A percentile compares a stretch with the other conserved stretches of the same genome.
phyloP scores from a whole-genome alignment of 2,888 invertebrate species.

The Drosophila infuscata region DNA sequence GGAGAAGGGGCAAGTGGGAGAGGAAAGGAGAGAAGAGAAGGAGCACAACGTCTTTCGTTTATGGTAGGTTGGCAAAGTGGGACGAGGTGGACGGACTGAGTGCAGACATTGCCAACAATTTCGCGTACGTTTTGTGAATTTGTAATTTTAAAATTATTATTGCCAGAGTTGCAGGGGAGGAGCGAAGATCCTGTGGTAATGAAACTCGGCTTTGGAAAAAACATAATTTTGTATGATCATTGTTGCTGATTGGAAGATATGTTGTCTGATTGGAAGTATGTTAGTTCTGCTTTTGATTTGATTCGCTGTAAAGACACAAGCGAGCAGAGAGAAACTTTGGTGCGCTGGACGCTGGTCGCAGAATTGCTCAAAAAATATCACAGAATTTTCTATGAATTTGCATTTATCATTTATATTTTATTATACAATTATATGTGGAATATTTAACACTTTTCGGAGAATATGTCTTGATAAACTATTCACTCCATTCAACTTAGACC shows the following conservation, averaged over 20 bases:
- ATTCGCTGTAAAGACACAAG: constrained; percentile 70
- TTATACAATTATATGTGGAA: not conserved
- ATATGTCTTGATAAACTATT: constrained; percentile 32
- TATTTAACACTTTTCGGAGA: not conserved
- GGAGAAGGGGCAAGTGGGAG: not conserved
- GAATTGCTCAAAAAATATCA: not conserved
- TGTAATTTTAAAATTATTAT: constrained; percentile 79
- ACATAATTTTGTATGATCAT: constrained; percentile 1
- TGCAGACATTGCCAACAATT: constrained; percentile 79
- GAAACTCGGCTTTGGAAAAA: constrained; percentile 43
- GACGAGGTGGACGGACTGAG: constrained; percentile 26
- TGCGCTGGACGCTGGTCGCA: constrained; percentile 14
- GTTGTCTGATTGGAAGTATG: constrained; percentile 74
- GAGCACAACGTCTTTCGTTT: constrained; percentile 35
- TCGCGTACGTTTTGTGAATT: constrained; percentile 83
- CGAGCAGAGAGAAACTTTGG: constrained; percentile 27
- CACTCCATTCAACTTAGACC: constrained; percentile 37
- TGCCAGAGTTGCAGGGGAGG: constrained; percentile 50
- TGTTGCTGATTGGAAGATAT: constrained; percentile 53
- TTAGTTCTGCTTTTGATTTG: constrained; percentile 58
- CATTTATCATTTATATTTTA: not conserved
- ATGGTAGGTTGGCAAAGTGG: constrained; percentile 26
- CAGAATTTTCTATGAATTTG: not conserved
- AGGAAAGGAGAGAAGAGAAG: constrained; percentile 4
- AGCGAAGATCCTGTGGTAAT: constrained; percentile 48